phyloP scores from a whole-genome alignment of 2,888 invertebrate species.

The Clistopyga incitator region DNA sequence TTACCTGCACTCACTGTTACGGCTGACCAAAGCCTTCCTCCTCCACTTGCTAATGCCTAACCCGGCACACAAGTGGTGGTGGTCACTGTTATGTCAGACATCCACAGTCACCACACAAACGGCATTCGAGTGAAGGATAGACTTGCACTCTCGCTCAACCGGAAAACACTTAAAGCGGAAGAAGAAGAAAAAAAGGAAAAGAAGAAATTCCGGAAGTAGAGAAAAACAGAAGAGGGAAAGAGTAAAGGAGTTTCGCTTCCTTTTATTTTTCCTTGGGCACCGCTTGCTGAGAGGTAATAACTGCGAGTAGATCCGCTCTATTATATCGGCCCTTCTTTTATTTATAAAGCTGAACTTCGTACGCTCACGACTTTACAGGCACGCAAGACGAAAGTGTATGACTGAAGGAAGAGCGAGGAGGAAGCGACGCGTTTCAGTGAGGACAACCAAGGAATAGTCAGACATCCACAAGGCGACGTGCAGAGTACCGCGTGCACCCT shows the following conservation, averaged over 20 bases:
- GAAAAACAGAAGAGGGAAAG: background rate
- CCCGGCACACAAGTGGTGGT: conserved; percentile 11
- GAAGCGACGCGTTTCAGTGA: background rate
- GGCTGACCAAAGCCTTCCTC: conserved; percentile 54
- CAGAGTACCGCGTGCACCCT: background rate
- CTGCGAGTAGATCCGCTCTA: conserved; percentile 20
- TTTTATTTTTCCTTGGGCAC: conserved; percentile 3
- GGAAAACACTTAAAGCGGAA: conserved; percentile 1
- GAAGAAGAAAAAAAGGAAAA: conserved; percentile 9
- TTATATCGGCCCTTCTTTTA: conserved; percentile 19
- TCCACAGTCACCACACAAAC: background rate
- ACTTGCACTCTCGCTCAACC: conserved; percentile 12
- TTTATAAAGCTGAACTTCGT: background rate
- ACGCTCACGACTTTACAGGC: background rate
- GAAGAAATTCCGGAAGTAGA: background rate
- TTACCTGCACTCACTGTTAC: conserved; percentile 23
- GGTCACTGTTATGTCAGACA: conserved; percentile 28
- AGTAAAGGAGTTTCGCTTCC: background rate
- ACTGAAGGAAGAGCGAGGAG: background rate
- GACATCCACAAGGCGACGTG: conserved; percentile 11
- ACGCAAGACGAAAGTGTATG: background rate
- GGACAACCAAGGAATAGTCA: conserved; percentile 8
- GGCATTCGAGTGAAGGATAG: conserved; percentile 9
- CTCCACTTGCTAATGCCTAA: conserved; percentile 26
- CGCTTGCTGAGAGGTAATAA: conserved; percentile 23